Evolutionary conservation across 1,140 invertebrate species (phyloP).

Genomic region (Akabosia matsudoensis): DNA sequence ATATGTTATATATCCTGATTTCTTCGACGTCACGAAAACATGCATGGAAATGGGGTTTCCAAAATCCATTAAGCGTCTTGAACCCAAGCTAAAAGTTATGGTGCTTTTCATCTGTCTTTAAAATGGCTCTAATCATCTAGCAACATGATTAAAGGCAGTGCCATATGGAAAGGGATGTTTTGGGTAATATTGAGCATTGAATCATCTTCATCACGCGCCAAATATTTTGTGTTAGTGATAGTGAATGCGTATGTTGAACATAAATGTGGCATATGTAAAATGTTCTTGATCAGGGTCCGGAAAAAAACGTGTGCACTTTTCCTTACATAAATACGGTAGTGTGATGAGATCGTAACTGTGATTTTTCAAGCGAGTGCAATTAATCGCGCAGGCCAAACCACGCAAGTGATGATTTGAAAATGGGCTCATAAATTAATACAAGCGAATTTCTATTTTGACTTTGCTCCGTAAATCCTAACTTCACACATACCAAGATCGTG

Average conservation of each 20-base stretch:
- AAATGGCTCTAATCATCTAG: neutral
- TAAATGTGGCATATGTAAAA: too few relatives aligned
- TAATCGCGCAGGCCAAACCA: slow-evolving; percentile 3
- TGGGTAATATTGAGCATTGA: too few relatives aligned
- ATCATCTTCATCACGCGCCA: neutral
- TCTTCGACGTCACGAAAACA: too few relatives aligned
- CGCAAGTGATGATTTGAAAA: slow-evolving; percentile 19
- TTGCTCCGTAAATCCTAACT: slow-evolving; percentile 10
- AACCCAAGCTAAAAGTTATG: neutral
- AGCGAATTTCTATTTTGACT: slow-evolving; percentile 22
- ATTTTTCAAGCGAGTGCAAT: neutral
- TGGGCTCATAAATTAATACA: slow-evolving; percentile 5
- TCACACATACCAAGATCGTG: neutral
- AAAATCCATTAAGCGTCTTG: neutral
- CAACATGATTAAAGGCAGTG: neutral
- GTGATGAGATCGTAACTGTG: too few relatives aligned
- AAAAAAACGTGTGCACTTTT: too few relatives aligned
- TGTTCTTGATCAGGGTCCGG: too few relatives aligned
- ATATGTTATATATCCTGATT: too few relatives aligned
- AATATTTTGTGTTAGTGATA: neutral
- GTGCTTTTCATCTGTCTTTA: slow-evolving; percentile 10
- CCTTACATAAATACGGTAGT: too few relatives aligned
- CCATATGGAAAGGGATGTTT: neutral
- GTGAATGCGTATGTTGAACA: neutral
- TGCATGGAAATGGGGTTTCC: too few relatives aligned